A percentile compares a stretch with the other conserved stretches of the same genome.
These are phyloP conservation scores for Agapornis roseicollis DNA, from an alignment of 2,113 vertebrate genomes.

Conservation along the genomic window DNA sequence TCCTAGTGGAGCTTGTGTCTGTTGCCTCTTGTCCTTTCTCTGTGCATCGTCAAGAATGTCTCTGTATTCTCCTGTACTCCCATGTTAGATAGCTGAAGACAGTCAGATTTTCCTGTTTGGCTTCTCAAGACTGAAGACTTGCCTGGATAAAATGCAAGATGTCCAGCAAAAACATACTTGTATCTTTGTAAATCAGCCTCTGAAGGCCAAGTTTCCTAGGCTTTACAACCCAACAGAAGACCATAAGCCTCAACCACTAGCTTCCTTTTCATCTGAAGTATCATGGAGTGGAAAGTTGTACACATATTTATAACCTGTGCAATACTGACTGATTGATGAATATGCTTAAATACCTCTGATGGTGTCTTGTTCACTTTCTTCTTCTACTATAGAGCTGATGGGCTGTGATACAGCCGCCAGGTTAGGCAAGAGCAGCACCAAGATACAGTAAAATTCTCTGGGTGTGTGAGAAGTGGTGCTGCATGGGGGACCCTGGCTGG, in stretches of 20 bases:
- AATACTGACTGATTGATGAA: neutral
- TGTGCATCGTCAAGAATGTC: neutral
- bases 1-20: neutral
- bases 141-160: neutral
- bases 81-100: neutral
- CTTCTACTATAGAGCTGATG: neutral
- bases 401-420: neutral
- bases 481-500: neutral
- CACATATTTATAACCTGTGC: neutral
- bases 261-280: neutral
- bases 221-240: neutral
- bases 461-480: neutral
- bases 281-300: neutral
- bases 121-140: neutral
- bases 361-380: neutral
- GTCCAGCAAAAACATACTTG: neutral
- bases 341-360: neutral
- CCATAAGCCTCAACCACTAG: neutral
- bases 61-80: neutral
- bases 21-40: neutral
- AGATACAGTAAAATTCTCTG: neutral
- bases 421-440: neutral
- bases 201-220: neutral
- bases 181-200: neutral
- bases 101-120: neutral